Evolutionary conservation across 2,113 vertebrate genomes (phyloP), one percentile per base, ranked within the genome.

Genomic region (Periophthalmus modestus): DNA sequence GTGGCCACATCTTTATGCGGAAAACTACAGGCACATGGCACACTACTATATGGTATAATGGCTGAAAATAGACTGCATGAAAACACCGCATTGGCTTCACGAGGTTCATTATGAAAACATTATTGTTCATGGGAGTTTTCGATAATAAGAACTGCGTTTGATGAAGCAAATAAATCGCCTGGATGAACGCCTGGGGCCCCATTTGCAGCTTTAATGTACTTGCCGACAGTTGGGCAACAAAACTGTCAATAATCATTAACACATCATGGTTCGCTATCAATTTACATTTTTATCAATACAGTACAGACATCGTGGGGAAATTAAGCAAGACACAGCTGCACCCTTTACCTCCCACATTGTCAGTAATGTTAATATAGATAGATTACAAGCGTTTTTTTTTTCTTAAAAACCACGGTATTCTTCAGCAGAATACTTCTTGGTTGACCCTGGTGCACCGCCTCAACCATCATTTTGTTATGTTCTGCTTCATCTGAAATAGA

Each of bases 191-290:
- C 82, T 57, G 33, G 24, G 82, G 83, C 15, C 80, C 81, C 68
- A 72, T 72, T 69, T 33, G 69, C 63, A 23, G 61, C 72, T 43
- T 50, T 74, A 81, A 86, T 82, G 74, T 68, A 43, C 67, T 68
- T 59, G 71, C 72, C 71, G 71, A 69, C 77, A 59, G 78, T 63
- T 77, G 47, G 23, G 63, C 68, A 66, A 71, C 69, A 62, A 75
- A 43, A 57, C 71, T 69, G 73, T 59, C 34, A 36, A 85, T 75
- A 78, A 83, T 87, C 80, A 80, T 82, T 77, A 88, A 80, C 75
- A 85, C 69, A 47, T 75, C 66, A 79, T 79, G 55, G 46, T 73
- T 78, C 55, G 82, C 79, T 72, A 75, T 75, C 83, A 47, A 79
- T 71, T 43, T 5, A 54, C 75, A 74, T 79, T 48, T 66, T 79